Evolutionary conservation across 2,113 vertebrate species (phyloP).

Genomic region (Cyprinus carpio): DNA sequence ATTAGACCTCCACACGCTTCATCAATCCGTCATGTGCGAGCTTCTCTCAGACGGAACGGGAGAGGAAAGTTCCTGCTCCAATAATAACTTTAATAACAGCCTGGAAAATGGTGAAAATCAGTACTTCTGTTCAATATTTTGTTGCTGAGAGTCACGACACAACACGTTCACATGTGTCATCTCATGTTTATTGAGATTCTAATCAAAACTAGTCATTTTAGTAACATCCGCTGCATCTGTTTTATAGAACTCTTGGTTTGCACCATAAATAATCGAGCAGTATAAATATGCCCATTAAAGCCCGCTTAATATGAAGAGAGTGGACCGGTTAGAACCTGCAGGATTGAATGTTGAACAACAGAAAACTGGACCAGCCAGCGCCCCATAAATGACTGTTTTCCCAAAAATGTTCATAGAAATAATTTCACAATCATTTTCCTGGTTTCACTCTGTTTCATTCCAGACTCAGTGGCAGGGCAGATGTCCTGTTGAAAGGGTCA

Average conservation of each 20-base stretch:
- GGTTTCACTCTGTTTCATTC: not conserved
- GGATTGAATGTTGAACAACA: not conserved
- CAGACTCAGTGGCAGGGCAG: not conserved
- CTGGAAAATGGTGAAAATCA: not conserved
- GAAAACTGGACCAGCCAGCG: not conserved
- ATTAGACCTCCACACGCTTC: not conserved
- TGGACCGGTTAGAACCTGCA: not conserved
- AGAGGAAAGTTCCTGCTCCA: not conserved
- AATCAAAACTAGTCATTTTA: slow-evolving; percentile 42
- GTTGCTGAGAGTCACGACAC: not conserved
- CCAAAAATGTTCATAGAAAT: not conserved
- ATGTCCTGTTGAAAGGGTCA: too few species aligned
- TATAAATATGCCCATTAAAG: too few species aligned
- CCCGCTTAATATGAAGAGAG: not conserved
- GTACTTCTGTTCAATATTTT: not conserved
- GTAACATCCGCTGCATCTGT: slow-evolving; percentile 18
- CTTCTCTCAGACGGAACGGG: not conserved
- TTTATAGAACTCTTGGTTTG: slow-evolving; percentile 63
- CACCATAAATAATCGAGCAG: slow-evolving; percentile 64
- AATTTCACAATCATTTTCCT: too few species aligned
- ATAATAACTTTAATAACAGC: not conserved
- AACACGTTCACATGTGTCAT: not conserved
- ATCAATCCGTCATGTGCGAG: not conserved
- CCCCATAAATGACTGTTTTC: not conserved
- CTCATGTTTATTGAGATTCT: slow-evolving; percentile 54